Evolutionary conservation across 2,888 invertebrate species (phyloP).

Genomic region (Morpho helenor): DNA sequence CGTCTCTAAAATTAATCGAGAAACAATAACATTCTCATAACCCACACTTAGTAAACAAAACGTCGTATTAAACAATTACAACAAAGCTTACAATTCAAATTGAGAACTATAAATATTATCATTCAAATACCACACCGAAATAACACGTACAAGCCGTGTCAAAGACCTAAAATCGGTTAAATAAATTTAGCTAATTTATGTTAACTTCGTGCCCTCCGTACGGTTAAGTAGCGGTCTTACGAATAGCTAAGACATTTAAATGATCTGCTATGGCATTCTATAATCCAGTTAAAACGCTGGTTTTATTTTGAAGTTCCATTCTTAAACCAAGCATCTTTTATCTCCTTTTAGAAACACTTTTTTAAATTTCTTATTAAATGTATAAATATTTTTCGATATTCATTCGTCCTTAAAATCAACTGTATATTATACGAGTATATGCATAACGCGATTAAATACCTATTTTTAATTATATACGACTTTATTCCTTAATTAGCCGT

Average conservation of each 20-base stretch:
- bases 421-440: no score
- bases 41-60: conserved; percentile 12
- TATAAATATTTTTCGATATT: no score
- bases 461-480: no score
- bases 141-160: conserved; percentile 8
- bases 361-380: no score
- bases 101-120: conserved; percentile 11
- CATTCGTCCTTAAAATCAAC: no score
- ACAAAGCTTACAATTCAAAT: conserved; percentile 11
- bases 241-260: not conserved
- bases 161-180: conserved; percentile 14
- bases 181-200: conserved; percentile 19
- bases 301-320: no score
- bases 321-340: no score
- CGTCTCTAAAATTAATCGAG: conserved; percentile 10
- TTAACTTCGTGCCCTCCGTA: conserved; percentile 12
- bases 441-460: no score
- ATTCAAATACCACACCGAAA: conserved; percentile 9
- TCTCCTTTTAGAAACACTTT: no score
- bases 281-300: no score
- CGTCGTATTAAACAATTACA: conserved; percentile 8
- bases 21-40: conserved; percentile 11
- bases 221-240: conserved; percentile 1
- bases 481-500: no score
- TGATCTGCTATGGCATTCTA: no score